A percentile compares a stretch with the other conserved stretches of the same genome.
phyloP scores from a whole-genome alignment of 1,140 invertebrate genomes.

The Archivesica marissinica region DNA sequence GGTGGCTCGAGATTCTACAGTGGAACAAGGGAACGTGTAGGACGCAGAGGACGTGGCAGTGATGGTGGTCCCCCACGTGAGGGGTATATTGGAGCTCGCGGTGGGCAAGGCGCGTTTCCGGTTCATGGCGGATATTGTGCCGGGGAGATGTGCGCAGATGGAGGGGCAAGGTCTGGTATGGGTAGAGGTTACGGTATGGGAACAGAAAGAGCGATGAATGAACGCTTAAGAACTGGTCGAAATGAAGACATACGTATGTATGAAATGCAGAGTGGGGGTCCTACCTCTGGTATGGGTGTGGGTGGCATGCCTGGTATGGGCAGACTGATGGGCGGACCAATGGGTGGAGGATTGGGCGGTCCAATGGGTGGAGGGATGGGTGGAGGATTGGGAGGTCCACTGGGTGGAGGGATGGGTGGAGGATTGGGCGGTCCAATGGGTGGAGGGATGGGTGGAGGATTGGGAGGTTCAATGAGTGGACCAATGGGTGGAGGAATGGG shows the following conservation, averaged over 20 bases:
- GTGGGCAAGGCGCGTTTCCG: conserved; percentile 11
- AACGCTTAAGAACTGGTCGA: background rate
- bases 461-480: too few relatives aligned
- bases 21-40: background rate
- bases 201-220: background rate
- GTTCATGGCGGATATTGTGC: conserved; percentile 51
- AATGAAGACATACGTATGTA: conserved; percentile 44
- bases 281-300: background rate
- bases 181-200: conserved; percentile 27
- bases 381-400: too few relatives aligned
- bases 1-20: background rate
- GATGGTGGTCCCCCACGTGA: background rate
- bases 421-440: too few relatives aligned
- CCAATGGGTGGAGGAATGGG: too few relatives aligned
- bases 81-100: conserved; percentile 29
- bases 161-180: background rate
- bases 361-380: too few relatives aligned
- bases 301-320: too few relatives aligned
- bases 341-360: too few relatives aligned
- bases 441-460: too few relatives aligned
- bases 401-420: too few relatives aligned
- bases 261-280: conserved; percentile 27
- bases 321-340: too few relatives aligned
- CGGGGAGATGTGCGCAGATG: background rate
- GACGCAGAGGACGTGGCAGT: background rate